Base-by-base conservation (phyloP, 1,140 invertebrate genomes). In the Oryzaephilus surinamensis region DNA sequence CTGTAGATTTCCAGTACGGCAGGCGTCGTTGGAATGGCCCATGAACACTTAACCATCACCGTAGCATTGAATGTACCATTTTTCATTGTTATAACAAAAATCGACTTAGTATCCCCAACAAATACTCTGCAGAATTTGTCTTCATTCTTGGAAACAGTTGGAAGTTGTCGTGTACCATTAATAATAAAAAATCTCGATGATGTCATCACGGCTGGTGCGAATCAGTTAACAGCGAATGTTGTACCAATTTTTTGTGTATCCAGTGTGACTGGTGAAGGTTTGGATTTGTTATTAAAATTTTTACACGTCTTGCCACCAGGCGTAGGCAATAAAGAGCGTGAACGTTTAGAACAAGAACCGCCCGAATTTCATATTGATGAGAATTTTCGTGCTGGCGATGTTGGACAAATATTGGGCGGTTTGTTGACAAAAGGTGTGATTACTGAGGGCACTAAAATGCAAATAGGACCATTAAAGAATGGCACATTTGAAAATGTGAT, bases 221-320 rank as follows among this genome's bases (percentile, higher is more conserved):
- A 73, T 51, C 69, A 77, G 43, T 61, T 73, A 12, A 70, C 70
- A 6, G 68, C 73, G 18, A 75, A 79, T 32, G 68, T 82, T 34
- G 77, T 88, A 26, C 90, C 95, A 6, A 84, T 98, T 47, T 93
- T 98, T 60, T 79, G 76, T 32, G 81, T 96, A n/a, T 97, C 92
- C n/a, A 90, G 84, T 60, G 92, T 98, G 0, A 90, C 79, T 10
- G 95, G 95, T 2, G 70, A 76, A 35, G 90, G 91, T 6, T 64
- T 95, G 2, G 75, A 82, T 48, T 65, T 84, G 18, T 65, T 95
- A 2, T 84, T 84, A 38, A 79, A 74, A 34, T 93, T 91, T 61
- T 64, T 91, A 11, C 73, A 83, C 60, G 64, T 79, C 21, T 52
- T 85, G 4, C 81, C 85, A 13, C 81, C 83, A 6, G 73, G 74